Evolutionary conservation across 2,113 vertebrate genomes (phyloP).

Genomic region (Corapipo altera): DNA sequence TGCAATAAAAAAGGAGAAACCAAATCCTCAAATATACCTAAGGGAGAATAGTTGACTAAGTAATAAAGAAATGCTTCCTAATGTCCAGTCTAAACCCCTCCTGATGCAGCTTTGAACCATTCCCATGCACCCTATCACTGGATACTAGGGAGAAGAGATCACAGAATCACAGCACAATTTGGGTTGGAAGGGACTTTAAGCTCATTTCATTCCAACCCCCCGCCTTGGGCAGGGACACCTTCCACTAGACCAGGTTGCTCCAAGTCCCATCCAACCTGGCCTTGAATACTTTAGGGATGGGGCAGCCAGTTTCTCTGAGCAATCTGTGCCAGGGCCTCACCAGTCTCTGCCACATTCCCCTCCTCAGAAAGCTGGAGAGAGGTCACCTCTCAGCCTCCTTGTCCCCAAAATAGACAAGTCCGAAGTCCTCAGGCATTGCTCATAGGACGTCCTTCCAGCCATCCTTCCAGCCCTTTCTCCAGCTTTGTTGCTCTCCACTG

Average conservation of each 20-base stretch:
- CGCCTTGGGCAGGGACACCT: background rate
- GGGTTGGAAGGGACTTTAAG: background rate
- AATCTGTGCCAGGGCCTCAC: background rate
- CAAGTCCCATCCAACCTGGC: background rate
- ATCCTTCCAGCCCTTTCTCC: background rate
- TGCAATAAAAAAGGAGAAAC: background rate
- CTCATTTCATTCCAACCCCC: background rate
- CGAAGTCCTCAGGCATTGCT: background rate
- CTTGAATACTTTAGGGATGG: background rate
- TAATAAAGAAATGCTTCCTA: background rate
- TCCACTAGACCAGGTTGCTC: background rate
- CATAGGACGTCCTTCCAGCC: background rate
- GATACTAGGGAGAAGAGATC: background rate
- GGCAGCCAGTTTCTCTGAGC: background rate
- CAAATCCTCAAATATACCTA: background rate
- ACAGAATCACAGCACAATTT: background rate
- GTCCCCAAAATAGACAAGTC: background rate
- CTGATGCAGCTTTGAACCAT: background rate
- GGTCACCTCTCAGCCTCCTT: background rate
- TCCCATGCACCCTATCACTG: background rate
- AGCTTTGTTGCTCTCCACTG: background rate
- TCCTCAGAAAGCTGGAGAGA: background rate
- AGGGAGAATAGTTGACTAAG: background rate
- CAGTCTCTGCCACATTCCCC: background rate
- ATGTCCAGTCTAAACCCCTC: background rate